Conservation (phyloP, 2,888 invertebrate species). For the Callyntrura guangdongensis region DNA sequence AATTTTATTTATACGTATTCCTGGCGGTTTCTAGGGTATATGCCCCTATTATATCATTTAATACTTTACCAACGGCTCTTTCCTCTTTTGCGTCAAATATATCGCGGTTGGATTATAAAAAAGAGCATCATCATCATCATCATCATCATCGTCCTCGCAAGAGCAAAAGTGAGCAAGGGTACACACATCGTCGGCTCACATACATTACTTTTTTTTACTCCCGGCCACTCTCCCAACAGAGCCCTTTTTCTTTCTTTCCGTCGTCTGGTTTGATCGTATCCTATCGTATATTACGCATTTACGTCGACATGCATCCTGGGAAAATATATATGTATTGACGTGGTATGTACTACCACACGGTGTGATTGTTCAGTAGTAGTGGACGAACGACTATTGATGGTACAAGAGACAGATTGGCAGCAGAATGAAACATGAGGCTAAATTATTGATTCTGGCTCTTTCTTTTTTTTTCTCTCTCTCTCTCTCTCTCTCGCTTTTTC, state of each 20-base stretch:
- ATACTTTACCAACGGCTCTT: conserved; percentile 29
- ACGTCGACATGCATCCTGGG: not conserved
- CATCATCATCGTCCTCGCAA: conserved; percentile 42
- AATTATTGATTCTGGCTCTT: conserved; percentile 77
- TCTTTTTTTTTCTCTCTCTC: conserved; percentile 1
- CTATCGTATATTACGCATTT: conserved; percentile 10
- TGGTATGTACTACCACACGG: not conserved
- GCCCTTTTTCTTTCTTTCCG: not conserved
- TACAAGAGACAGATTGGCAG: conserved; percentile 77
- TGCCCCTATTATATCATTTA: conserved; percentile 33
- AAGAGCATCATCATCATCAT: conserved; percentile 47
- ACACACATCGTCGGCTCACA: conserved; percentile 39
- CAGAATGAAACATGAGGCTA: conserved; percentile 77
- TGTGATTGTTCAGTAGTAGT: not conserved
- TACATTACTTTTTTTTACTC: conserved; percentile 53
- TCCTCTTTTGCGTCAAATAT: conserved; percentile 41
- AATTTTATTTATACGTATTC: conserved; percentile 7
- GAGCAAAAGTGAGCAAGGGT: conserved; percentile 57
- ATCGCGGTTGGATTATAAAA: conserved; percentile 51
- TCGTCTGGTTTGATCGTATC: not conserved
- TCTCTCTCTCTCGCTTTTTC: conserved; percentile 3
- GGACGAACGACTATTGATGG: conserved; percentile 75
- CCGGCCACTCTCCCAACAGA: conserved; percentile 6
- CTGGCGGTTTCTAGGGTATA: not conserved
- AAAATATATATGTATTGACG: conserved; percentile 6